These are phyloP conservation scores for Steatornis caripensis DNA, from an alignment of 2,113 vertebrate species.

Conservation along the genomic window DNA sequence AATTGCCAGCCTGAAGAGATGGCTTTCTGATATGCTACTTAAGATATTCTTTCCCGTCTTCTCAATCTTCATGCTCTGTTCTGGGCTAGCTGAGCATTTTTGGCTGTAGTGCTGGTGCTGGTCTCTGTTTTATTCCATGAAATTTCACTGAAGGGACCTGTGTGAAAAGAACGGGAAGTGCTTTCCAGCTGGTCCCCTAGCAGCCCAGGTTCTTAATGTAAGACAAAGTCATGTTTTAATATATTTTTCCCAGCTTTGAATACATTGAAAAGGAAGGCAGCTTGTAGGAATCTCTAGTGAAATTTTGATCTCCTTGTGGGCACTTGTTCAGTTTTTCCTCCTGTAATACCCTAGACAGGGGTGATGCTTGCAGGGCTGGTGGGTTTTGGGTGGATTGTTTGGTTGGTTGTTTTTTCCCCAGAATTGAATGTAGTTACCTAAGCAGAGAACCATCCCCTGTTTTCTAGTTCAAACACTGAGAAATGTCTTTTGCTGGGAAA, in stretches of 20 bases:
- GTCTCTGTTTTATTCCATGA: background rate
- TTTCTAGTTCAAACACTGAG: background rate
- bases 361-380: background rate
- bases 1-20: background rate
- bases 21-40: background rate
- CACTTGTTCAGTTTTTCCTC: background rate
- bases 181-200: background rate
- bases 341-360: background rate
- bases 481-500: background rate
- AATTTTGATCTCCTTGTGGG: background rate
- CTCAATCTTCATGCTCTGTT: background rate
- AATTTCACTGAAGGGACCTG: background rate
- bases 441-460: background rate
- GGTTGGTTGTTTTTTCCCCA: background rate
- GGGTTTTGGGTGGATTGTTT: background rate
- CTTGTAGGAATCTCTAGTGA: background rate
- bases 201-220: background rate
- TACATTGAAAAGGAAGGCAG: background rate
- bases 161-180: background rate
- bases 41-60: background rate
- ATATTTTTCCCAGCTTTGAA: background rate
- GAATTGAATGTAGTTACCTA: background rate
- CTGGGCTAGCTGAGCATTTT: background rate
- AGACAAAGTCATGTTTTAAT: background rate
- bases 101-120: background rate